Evolutionary conservation across 2,797 vertebrate species (phyloP).

Genomic region (Macropodus opercularis): DNA sequence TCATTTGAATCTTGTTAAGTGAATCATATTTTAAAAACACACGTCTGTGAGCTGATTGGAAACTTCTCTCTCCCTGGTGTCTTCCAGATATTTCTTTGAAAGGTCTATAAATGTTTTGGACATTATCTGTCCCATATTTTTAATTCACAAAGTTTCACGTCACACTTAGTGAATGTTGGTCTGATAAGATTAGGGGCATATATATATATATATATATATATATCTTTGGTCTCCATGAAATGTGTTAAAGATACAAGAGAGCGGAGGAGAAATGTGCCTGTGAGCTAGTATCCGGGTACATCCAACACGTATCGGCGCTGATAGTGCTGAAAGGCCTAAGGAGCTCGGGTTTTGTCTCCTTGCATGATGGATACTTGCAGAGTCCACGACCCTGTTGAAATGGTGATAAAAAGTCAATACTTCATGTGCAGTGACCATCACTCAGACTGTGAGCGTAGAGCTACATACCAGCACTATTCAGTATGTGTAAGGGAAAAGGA

Average conservation of each 20-base stretch:
- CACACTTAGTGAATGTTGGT: constrained; percentile 6
- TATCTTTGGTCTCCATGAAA: constrained; percentile 7
- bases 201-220: too few species aligned
- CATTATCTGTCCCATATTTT: neutral
- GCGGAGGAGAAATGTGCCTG: constrained; percentile 8
- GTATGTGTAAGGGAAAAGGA: constrained; percentile 14
- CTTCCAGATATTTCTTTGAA: neutral
- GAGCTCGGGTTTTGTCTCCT: constrained; percentile 47
- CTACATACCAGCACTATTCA: constrained; percentile 20
- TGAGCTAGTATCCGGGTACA: constrained; percentile 16
- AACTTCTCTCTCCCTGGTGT: neutral
- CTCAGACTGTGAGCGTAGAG: constrained; percentile 32
- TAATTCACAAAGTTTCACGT: constrained; percentile 1
- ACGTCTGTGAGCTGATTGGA: neutral
- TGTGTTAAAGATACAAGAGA: constrained; percentile 1
- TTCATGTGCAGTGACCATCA: constrained; percentile 35
- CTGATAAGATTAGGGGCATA: neutral
- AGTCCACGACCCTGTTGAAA: constrained; percentile 41
- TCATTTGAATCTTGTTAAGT: neutral
- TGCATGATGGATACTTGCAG: constrained; percentile 37
- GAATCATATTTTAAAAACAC: neutral
- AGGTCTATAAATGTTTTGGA: neutral
- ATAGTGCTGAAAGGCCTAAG: constrained; percentile 25
- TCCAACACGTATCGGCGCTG: constrained; percentile 15
- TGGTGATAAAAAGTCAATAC: constrained; percentile 52